Evolutionary conservation across 2,113 vertebrate species (phyloP), one percentile per base, ranked within the genome.

Genomic region (Fregetta grallaria): DNA sequence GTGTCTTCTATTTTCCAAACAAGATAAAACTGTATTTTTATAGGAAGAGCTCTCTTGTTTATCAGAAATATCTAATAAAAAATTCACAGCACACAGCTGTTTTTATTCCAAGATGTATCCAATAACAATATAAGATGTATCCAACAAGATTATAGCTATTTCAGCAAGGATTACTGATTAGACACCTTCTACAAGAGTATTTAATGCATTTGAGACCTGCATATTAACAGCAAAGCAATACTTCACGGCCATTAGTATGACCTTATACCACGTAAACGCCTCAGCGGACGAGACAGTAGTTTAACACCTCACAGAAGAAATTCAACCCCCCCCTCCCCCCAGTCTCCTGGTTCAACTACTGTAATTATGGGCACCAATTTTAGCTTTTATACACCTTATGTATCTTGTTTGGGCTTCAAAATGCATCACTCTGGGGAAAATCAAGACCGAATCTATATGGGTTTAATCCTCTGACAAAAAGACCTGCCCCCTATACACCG

Each of bases 381-480:
- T 4, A 42, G 29, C 47, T 23, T 22, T 58, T 27, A 38, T 8
- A 7, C 26, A 3, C 4, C 16, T 61, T 66, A 6, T 0, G 17
- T 1, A 6, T 1, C 30, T 4, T 1, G 23, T 26, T 0, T 17
- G 38, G 14, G 10, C 53, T 83, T 83, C 84, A 55, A 42, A 58
- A 68, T 1, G 19, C 47, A 34, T 7, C 47, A 15, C 20, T 17
- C 29, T 1, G 27, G 12, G 29, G 32, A 30, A 79, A 76, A 67
- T 0, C 11, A 68, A 56, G 22, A 2, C n/a, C 32, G 18, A 12
- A 16, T 10, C 7, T 8, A 16, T 2, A 10, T 0, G 8, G 10
- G 26, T 26, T 52, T 49, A 38, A 36, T 3, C 4, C 22, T 11
- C 18, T 26, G 30, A 12, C 7, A 27, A 22, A 13, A 20, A 42